Conservation (phyloP, 2,113 vertebrate species). For the Trogon melanurus region DNA sequence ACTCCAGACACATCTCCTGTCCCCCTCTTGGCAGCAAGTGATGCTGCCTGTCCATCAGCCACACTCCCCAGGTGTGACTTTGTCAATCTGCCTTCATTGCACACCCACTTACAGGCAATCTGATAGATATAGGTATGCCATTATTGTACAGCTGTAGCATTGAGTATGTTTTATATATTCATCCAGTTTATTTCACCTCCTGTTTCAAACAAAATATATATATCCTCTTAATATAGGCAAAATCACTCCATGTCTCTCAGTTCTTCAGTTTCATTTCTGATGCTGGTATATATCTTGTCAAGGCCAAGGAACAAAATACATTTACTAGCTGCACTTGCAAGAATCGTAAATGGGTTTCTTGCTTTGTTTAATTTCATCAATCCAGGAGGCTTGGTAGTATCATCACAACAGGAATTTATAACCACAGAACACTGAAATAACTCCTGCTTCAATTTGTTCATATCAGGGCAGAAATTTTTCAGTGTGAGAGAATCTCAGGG, state of each 20-base stretch:
- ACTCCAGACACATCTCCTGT: background rate
- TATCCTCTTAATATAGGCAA: background rate
- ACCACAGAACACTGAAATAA: background rate
- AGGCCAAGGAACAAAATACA: background rate
- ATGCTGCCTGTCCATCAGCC: background rate
- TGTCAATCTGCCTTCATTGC: background rate
- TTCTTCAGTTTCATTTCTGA: background rate
- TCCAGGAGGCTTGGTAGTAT: background rate
- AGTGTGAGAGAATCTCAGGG: background rate
- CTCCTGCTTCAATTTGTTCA: background rate
- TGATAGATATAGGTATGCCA: rapidly evolving
- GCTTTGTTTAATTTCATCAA: constrained; percentile 7
- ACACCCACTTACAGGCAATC: background rate
- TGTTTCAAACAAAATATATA: background rate
- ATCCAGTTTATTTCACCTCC: background rate
- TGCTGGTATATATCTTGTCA: constrained; percentile 4
- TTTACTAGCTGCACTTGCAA: background rate
- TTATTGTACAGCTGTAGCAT: background rate
- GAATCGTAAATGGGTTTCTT: background rate
- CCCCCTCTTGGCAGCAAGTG: background rate
- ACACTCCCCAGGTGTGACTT: background rate
- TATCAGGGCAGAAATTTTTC: background rate
- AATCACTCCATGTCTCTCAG: background rate
- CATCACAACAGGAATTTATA: background rate
- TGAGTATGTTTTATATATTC: background rate